Conservation (phyloP, 2,113 vertebrate species). For the mouse (Mus musculus) region DNA sequence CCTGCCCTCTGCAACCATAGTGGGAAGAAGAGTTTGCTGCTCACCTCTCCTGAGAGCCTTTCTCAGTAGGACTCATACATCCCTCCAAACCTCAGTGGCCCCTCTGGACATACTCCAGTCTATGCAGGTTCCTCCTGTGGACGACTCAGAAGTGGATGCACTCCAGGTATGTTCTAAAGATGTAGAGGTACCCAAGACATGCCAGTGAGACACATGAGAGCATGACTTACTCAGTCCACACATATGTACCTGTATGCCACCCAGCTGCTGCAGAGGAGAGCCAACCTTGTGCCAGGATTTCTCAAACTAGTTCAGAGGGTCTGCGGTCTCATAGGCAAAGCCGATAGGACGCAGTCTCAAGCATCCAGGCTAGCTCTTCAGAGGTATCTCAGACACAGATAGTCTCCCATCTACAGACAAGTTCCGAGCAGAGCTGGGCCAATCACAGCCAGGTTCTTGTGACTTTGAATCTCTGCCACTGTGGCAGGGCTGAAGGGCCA, state of each 20-base stretch:
- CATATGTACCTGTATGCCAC: not conserved
- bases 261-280: not conserved
- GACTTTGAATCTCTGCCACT: not conserved
- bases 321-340: not conserved
- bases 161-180: not conserved
- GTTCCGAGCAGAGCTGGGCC: not conserved
- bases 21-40: not conserved
- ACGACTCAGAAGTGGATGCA: not conserved
- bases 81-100: not conserved
- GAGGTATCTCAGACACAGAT: not conserved
- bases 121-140: not conserved
- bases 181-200: not conserved
- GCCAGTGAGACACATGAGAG: not conserved
- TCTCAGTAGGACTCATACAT: not conserved
- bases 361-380: not conserved
- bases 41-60: not conserved
- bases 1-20: not conserved
- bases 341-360: not conserved
- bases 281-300: not conserved
- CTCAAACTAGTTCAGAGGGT: not conserved
- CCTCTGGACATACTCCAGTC: not conserved
- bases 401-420: not conserved
- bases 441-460: not conserved
- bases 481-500: not conserved
- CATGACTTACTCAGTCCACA: not conserved